These are phyloP conservation scores for Tiliqua scincoides DNA, from an alignment of 2,113 vertebrate genomes.

Conservation along the genomic window DNA sequence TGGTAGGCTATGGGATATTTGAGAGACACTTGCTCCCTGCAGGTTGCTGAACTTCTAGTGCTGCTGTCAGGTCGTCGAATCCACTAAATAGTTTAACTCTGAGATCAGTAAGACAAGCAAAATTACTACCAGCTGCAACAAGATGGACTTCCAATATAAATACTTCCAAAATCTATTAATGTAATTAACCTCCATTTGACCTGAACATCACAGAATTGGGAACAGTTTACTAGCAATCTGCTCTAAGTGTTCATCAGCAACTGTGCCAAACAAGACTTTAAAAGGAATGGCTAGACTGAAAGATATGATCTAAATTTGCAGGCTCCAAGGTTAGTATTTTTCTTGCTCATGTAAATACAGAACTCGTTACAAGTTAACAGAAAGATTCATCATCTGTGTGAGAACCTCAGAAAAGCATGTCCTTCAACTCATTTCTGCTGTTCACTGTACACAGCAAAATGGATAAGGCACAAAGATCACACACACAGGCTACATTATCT, in stretches of 20 bases:
- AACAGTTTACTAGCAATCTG: conserved; percentile 38
- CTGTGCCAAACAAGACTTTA: conserved; percentile 43
- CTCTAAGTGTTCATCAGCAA: conserved; percentile 24
- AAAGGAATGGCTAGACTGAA: conserved; percentile 26
- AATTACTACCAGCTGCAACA: conserved; percentile 49
- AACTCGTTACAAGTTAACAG: neutral
- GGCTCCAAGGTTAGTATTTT: neutral
- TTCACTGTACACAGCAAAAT: neutral
- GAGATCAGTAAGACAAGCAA: conserved; percentile 40
- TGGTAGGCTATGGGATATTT: neutral
- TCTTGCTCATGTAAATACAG: neutral
- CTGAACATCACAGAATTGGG: conserved; percentile 7
- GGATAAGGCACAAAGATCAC: too few relatives aligned
- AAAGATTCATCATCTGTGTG: neutral
- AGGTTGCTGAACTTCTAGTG: neutral
- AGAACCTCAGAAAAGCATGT: neutral
- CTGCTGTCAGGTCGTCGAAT: neutral
- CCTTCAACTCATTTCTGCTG: neutral
- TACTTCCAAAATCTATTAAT: conserved; percentile 48
- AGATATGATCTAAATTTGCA: conserved; percentile 4
- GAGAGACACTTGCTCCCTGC: neutral
- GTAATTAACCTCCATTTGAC: conserved; percentile 29
- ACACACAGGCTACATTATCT: neutral
- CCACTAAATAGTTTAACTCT: neutral
- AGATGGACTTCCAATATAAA: conserved; percentile 46